Base-by-base conservation (phyloP, 2,888 invertebrate species). In the Noctua janthe region DNA sequence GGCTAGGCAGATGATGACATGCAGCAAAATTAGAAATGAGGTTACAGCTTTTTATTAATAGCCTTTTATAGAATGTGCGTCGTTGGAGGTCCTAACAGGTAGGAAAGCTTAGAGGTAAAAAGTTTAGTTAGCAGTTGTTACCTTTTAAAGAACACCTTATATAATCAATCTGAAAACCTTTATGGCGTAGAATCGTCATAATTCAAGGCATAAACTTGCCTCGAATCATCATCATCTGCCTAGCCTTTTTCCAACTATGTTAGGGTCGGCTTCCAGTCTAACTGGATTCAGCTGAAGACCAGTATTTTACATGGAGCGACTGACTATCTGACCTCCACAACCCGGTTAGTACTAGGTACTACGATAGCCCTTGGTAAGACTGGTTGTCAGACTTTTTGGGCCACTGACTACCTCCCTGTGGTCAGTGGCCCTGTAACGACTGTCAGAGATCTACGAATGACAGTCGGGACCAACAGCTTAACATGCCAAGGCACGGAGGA, bases 221-320 rank as follows among this genome's bases (percentile, higher is more conserved):
- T 81, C 23, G 15, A 73, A 74, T 66, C 39, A 69, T 62, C 13
- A 17, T 35, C 17, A 17, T 64, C 64, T 35, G 64, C 17, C 35
- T 35, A 35, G 17, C 17, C 64, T 35, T 35, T 39, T 64, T 10
- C 15, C 20, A 64, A 64, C 17, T 35, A 15, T 62, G 62, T 29
- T 62, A 15, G 29, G 15, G 29, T 15, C 0, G 15, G 7, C 62
- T 29, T 15, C 29, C 62, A 29, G 29, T 29, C 15, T 62, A 62
- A 62, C 62, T 7, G 3, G 29, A 29, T 7, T n/a, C n/a, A 62
- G 29, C 13, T 62, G 29, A 62, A 15, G 7, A 29, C 7, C 0
- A 29, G 29, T 62, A 7, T 62, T 62, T 29, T 62, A 29, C 7
- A 6, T 15, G 62, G 15, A 62, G 29, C 17, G 1, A 35, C 47